These are phyloP conservation scores for Antechinus flavipes DNA, from an alignment of 2,113 vertebrate species.

Conservation along the genomic window DNA sequence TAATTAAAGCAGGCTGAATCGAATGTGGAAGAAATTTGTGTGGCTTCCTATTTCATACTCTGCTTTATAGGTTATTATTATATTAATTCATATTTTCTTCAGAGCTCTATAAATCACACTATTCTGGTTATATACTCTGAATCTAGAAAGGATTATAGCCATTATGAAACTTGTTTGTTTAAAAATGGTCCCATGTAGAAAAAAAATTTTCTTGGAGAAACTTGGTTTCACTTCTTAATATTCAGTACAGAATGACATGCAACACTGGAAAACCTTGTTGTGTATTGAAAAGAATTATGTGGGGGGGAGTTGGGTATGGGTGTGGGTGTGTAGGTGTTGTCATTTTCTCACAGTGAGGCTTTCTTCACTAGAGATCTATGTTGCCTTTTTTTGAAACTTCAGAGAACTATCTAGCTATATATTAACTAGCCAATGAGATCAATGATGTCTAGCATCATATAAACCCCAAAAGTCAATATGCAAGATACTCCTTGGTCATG, in stretches of 20 bases:
- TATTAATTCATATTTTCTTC: conserved; percentile 44
- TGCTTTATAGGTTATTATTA: conserved; percentile 41
- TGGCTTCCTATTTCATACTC: conserved; percentile 19
- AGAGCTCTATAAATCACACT: conserved; percentile 30
- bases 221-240: not conserved
- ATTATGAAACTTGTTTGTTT: not conserved
- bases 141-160: conserved; percentile 37
- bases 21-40: conserved; percentile 30
- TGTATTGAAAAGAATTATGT: conserved; percentile 16
- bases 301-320: too few species aligned
- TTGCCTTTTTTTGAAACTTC: conserved; percentile 36
- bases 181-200: not conserved
- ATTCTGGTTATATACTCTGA: conserved; percentile 23
- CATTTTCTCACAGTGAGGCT: conserved; percentile 13
- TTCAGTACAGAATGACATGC: conserved; percentile 29
- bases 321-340: not conserved
- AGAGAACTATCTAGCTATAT: conserved; percentile 40
- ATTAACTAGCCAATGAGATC: conserved; percentile 38
- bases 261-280: conserved; percentile 9
- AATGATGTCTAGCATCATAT: conserved; percentile 32
- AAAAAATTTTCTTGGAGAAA: conserved; percentile 33
- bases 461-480: conserved; percentile 16
- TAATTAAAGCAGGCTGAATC: not conserved
- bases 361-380: conserved; percentile 37
- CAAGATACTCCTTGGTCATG: conserved; percentile 48